Percentiles rank a stretch among this genome's conserved stretches.
These are phyloP conservation scores for Ptilorrhoa leucosticta DNA, from an alignment of 2,113 vertebrate species.

Conservation along the genomic window DNA sequence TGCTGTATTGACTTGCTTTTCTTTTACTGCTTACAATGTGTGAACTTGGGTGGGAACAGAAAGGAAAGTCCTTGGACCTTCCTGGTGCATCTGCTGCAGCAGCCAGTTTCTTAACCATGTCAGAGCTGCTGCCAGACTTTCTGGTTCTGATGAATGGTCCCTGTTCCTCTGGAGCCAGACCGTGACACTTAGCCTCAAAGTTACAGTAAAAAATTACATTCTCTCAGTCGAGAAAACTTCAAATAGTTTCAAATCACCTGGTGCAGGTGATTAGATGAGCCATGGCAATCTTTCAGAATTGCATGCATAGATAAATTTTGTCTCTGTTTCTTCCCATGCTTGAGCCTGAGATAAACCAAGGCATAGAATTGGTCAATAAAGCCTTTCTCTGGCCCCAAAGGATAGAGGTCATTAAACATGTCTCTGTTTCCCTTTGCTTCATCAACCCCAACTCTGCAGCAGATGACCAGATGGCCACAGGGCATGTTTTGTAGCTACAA, in stretches of 20 bases:
- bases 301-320: neutral
- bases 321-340: neutral
- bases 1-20: neutral
- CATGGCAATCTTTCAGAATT: neutral
- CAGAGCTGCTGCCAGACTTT: neutral
- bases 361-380: neutral
- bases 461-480: neutral
- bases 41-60: neutral
- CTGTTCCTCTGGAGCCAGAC: neutral
- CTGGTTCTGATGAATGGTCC: neutral
- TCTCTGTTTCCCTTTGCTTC: neutral
- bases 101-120: neutral
- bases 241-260: neutral
- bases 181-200: neutral
- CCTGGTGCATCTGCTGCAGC: neutral
- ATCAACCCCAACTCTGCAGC: neutral
- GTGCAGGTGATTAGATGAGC: neutral
- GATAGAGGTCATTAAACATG: neutral
- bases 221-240: neutral
- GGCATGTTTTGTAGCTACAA: neutral
- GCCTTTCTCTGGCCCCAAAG: neutral
- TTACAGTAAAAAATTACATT: neutral
- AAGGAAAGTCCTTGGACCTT: neutral
- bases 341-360: neutral
- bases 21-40: neutral